A percentile compares a stretch with the other conserved stretches of the same genome.
These are phyloP conservation scores for Drosophila formosana DNA, from an alignment of 2,888 invertebrate species.

Conservation along the genomic window DNA sequence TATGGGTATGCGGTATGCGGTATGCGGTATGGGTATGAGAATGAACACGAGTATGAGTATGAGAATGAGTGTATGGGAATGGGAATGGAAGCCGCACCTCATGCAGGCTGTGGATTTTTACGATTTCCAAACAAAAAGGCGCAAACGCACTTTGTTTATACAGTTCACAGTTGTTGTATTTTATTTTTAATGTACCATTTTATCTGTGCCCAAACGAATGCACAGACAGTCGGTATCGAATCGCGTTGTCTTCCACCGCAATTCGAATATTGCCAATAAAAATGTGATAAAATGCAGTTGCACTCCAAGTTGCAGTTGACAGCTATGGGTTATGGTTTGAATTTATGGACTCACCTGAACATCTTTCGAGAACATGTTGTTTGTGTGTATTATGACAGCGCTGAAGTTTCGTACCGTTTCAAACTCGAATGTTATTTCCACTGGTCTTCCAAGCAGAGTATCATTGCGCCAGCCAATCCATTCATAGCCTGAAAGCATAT, in stretches of 20 bases:
- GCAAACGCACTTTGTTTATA: slow-evolving; percentile 58
- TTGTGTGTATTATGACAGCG: slow-evolving; percentile 90
- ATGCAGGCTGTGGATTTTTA: slow-evolving; percentile 55
- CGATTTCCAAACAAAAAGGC: slow-evolving; percentile 68
- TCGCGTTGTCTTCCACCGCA: slow-evolving; percentile 22
- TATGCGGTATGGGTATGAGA: slow-evolving; percentile 6
- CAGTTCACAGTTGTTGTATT: slow-evolving; percentile 36
- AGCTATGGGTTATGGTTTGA: slow-evolving; percentile 11
- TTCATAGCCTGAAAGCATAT: slow-evolving; percentile 88
- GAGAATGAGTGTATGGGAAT: neutral
- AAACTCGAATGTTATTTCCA: slow-evolving; percentile 92
- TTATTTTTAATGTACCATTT: slow-evolving; percentile 56
- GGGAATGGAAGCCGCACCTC: slow-evolving; percentile 12
- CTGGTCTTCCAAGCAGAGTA: slow-evolving; percentile 87
- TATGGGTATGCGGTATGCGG: slow-evolving; percentile 13
- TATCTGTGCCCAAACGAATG: slow-evolving; percentile 30
- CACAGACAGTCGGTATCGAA: slow-evolving; percentile 32
- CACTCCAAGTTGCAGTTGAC: slow-evolving; percentile 42
- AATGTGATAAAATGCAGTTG: slow-evolving; percentile 56
- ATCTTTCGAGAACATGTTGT: slow-evolving; percentile 91
- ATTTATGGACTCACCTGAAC: slow-evolving; percentile 87
- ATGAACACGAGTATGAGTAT: neutral
- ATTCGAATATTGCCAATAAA: slow-evolving; percentile 32
- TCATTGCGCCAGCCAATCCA: slow-evolving; percentile 94
- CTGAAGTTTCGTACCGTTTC: slow-evolving; percentile 91